Percentiles rank a stretch among this genome's conserved stretches.
These are phyloP conservation scores for Drosophila leontia DNA, from an alignment of 1,140 invertebrate genomes.

Conservation along the genomic window DNA sequence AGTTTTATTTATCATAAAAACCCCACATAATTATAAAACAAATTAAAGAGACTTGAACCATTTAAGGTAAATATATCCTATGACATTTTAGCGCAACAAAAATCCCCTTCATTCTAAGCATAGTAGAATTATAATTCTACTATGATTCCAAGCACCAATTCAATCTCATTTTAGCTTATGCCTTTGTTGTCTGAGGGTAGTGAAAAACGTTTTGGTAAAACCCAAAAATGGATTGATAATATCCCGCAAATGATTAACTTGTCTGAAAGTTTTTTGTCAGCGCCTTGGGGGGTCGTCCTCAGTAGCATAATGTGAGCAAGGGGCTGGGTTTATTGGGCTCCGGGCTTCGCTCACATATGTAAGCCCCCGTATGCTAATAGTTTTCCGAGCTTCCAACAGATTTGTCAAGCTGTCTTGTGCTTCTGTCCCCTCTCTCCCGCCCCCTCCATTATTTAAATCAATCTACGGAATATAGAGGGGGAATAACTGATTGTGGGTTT, in stretches of 20 bases:
- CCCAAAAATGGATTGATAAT: constrained; percentile 83
- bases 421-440: background rate
- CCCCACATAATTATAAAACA: background rate
- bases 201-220: constrained; percentile 49
- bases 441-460: constrained; percentile 69
- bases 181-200: constrained; percentile 12
- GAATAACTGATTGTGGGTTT: constrained; percentile 35
- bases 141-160: constrained; percentile 1
- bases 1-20: too few relatives aligned
- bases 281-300: constrained; percentile 37
- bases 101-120: background rate
- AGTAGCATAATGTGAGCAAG: too few relatives aligned
- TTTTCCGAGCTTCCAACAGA: constrained; percentile 58
- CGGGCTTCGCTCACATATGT: constrained; percentile 28
- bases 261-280: constrained; percentile 68
- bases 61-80: too few relatives aligned
- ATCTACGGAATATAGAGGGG: constrained; percentile 26
- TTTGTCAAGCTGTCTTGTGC: constrained; percentile 69
- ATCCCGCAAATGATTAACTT: constrained; percentile 83
- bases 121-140: too few relatives aligned
- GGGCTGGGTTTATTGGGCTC: constrained; percentile 16
- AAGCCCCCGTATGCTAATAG: constrained; percentile 72
- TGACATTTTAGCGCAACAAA: background rate
- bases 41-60: background rate
- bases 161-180: background rate